Evolutionary conservation across 2,888 invertebrate genomes (phyloP).

Genomic region (Mimachlamys varia): DNA sequence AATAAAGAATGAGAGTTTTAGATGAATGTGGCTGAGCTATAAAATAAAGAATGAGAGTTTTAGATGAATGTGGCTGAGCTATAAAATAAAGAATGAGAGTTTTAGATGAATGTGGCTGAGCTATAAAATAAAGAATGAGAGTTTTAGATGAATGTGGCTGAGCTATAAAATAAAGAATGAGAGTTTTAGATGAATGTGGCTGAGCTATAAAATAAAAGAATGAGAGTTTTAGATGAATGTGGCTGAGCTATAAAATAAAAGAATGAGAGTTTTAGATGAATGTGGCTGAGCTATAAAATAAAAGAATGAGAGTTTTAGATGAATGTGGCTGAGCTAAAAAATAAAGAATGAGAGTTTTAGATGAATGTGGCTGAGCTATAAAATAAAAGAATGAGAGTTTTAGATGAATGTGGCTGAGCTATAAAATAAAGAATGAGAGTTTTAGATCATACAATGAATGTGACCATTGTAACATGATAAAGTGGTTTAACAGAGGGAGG

Average conservation of each 20-base stretch:
- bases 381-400: too few species aligned
- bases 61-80: too few species aligned
- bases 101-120: too few species aligned
- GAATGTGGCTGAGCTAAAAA: slow-evolving; percentile 68
- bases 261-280: too few species aligned
- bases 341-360: too few species aligned
- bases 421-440: not conserved
- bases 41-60: too few species aligned
- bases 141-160: too few species aligned
- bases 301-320: too few species aligned
- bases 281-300: slow-evolving; percentile 66
- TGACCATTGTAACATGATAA: not conserved
- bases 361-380: slow-evolving; percentile 71
- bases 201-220: slow-evolving; percentile 62
- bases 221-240: too few species aligned
- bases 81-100: slow-evolving; percentile 41
- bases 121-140: slow-evolving; percentile 56
- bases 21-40: slow-evolving; percentile 72
- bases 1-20: too few species aligned
- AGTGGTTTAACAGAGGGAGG: not conserved
- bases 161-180: slow-evolving; percentile 57
- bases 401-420: too few species aligned
- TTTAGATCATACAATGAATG: slow-evolving; percentile 24
- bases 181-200: too few species aligned
- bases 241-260: slow-evolving; percentile 65